phyloP scores from a whole-genome alignment of 2,888 invertebrate genomes.

The Anoplius nigerrimus region DNA sequence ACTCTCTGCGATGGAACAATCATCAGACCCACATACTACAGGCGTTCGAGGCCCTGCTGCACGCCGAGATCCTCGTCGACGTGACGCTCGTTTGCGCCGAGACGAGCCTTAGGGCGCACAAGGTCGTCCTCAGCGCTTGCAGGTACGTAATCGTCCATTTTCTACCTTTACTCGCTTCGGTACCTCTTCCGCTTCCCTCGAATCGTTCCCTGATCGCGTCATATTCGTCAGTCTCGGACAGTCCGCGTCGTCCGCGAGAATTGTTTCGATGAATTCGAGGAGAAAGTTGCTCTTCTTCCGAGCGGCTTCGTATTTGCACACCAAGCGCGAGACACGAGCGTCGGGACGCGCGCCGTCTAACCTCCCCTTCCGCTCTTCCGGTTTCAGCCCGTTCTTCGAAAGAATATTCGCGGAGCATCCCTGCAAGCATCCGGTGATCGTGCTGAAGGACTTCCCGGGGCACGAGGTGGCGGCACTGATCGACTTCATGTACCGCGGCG shows the following conservation, averaged over 20 bases:
- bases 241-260: too few species aligned
- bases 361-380: background rate
- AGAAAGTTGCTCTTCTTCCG: too few species aligned
- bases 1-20: constrained; percentile 95
- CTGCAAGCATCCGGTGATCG: constrained; percentile 95
- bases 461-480: constrained; percentile 93
- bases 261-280: too few species aligned
- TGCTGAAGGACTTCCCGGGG: constrained; percentile 91
- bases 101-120: constrained; percentile 90
- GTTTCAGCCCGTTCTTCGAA: constrained; percentile 90
- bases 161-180: too few species aligned
- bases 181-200: too few species aligned
- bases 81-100: constrained; percentile 93
- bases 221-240: too few species aligned
- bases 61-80: constrained; percentile 91
- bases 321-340: too few species aligned
- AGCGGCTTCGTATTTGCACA: too few species aligned
- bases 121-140: constrained; percentile 91
- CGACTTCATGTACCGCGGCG: constrained; percentile 95
- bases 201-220: too few species aligned
- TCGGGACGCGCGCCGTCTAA: too few species aligned
- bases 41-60: constrained; percentile 91
- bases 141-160: constrained; percentile 72
- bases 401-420: constrained; percentile 93
- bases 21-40: constrained; percentile 92